Evolutionary conservation across 1,140 invertebrate genomes (phyloP).

Genomic region (Brachionus calyciflorus): DNA sequence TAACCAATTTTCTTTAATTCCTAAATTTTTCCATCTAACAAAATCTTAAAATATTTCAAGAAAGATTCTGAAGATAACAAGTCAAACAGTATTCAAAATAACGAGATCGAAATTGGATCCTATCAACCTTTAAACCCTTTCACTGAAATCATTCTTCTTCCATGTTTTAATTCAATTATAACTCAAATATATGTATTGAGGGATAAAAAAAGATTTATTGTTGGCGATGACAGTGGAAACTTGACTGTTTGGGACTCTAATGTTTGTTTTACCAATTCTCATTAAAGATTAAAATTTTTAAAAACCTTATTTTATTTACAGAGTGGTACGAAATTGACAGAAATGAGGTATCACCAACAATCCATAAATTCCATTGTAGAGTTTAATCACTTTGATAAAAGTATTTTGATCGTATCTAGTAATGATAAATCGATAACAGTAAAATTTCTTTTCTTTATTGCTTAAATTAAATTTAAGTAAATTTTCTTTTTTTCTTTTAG

Average conservation of each 20-base stretch:
- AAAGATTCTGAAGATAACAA: not conserved
- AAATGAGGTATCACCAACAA: not conserved
- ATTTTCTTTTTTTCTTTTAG: not conserved
- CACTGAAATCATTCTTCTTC: not conserved
- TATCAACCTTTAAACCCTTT: conserved; percentile 4
- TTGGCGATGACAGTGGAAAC: not conserved
- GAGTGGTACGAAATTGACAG: not conserved
- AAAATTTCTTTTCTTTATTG: not conserved
- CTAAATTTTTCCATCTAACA: too few relatives aligned
- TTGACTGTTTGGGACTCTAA: conserved; percentile 10
- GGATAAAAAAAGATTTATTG: conserved; percentile 2
- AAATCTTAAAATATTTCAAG: not conserved
- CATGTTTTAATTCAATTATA: not conserved
- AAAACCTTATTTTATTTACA: not conserved
- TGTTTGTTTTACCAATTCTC: too few relatives aligned
- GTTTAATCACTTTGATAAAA: not conserved
- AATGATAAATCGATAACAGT: conserved; percentile 6
- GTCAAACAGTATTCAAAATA: not conserved
- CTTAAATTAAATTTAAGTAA: not conserved
- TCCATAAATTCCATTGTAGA: not conserved
- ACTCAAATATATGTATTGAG: conserved; percentile 16
- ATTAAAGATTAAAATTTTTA: not conserved
- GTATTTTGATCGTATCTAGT: not conserved
- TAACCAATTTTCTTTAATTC: not conserved
- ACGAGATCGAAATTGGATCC: not conserved